Conservation (phyloP, 2,113 vertebrate species). For the Oncorhynchus tshawytscha region DNA sequence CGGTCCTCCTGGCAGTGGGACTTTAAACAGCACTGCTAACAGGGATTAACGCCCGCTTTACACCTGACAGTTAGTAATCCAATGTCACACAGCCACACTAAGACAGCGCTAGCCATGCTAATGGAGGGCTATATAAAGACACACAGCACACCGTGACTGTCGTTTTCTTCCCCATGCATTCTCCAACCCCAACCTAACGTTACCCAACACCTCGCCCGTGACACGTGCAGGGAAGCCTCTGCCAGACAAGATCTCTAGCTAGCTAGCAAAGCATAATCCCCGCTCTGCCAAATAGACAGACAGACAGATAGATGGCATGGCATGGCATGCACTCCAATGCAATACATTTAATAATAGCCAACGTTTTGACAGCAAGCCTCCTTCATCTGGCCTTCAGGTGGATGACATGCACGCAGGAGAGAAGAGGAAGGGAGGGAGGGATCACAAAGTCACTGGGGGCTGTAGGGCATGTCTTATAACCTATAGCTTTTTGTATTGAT, state of each 20-base stretch:
- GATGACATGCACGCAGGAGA: neutral
- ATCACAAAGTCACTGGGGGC: neutral
- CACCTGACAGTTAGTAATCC: conserved; percentile 73
- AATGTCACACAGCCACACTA: conserved; percentile 60
- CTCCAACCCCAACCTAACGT: conserved; percentile 16
- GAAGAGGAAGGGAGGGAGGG: neutral
- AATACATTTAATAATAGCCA: too few species aligned
- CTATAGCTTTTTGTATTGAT: neutral
- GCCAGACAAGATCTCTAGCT: neutral
- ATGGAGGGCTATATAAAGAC: conserved; percentile 40
- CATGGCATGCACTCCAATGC: too few species aligned
- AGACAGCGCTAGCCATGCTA: conserved; percentile 61
- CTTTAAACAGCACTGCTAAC: conserved; percentile 69
- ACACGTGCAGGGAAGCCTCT: neutral
- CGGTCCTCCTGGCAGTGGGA: conserved; percentile 25
- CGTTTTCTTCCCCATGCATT: conserved; percentile 4
- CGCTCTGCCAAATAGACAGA: too few species aligned
- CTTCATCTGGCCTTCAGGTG: too few species aligned
- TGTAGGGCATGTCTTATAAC: neutral
- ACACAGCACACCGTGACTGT: neutral
- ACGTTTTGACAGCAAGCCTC: too few species aligned
- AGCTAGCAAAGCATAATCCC: too few species aligned
- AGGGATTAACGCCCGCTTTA: conserved; percentile 76
- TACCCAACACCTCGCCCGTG: conserved; percentile 54
- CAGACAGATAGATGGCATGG: too few species aligned